Base-by-base conservation (phyloP, 2,113 vertebrate genomes). In the Gavia stellata region DNA sequence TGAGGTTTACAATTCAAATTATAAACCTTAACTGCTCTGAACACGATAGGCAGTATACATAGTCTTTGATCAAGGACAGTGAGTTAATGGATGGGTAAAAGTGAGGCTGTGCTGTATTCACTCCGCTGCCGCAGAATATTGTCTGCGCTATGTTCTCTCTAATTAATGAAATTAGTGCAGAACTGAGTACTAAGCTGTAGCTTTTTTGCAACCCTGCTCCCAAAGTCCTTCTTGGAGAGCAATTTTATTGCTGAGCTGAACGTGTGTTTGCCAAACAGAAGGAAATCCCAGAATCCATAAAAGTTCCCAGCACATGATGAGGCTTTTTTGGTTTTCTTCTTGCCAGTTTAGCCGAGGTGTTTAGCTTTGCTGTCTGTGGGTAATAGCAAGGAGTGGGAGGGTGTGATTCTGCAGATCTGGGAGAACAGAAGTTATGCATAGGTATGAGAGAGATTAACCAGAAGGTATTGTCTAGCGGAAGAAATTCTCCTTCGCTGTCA, bases 1-100 rank as follows among this genome's bases (percentile, higher is more conserved):
- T 95, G 94, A 93, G 59, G 96, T 97, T 98, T 98, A 97, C 95
- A 90, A 95, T 98, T 98, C 97, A 97, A 98, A 97, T 98, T 97
- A 95, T 95, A 91, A 92, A 75, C 92, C 88, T 97, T 95, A 97
- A 89, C 90, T 4, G 26, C 83, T 94, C 73, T 94, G 82, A 91
- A 95, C n/a, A 28, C 1, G 88, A 88, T 79, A 68, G 91, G 78
- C 90, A 83, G 96, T 1, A 36, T 77, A 84, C 86, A 73, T 8
- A 95, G 80, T 94, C 96, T 97, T 96, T 97, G 96, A 97, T 96
- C 96, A 98, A 98, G 97, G 98, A 98, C 95, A 84, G 91, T 38
- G 81, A 94, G 81, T 94, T 94, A 83, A 95, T 62, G 70, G 85
- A 70, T 1, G 19, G 83, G 91, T 96, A 95, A 65, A 92, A 93